Evolutionary conservation across 2,888 invertebrate genomes (phyloP), one percentile per base, ranked within the genome.

Genomic region (Agrochola circellaris): DNA sequence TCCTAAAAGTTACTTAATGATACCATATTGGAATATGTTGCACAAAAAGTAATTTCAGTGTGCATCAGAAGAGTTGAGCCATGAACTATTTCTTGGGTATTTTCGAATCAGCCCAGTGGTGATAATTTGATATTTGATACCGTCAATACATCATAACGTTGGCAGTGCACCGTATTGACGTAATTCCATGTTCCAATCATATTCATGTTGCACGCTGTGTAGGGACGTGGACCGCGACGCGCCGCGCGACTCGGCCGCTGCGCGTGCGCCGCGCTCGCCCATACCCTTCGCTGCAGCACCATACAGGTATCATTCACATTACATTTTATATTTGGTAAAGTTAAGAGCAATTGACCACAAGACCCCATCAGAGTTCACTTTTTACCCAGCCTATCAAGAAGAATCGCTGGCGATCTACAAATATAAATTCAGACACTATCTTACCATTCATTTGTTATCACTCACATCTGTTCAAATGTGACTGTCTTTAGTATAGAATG

Each of bases 161-260:
- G 81, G 75, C 84, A 75, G 72, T 66, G 73, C 75, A 80, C 69
- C 70, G 56, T 75, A 78, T 80, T 88, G 84, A 86, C 86, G 83
- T 64, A 48, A 69, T 58, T 86, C 72, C 87, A 78, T 75, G 66
- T 34, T 71, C 74, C 82, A 83, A 71, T 73, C 88, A 85, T 87
- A 78, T 76, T 85, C 88, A 89, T 81, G 45, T 68, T 71, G 86
- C 86, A 75, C 79, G 85, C 62, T 89, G 85, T 91, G 73, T 94
- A 96, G 96, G 95, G 96, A 96, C 90, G 94, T 93, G 90, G 95
- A 96, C 83, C 94, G 95, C 34, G 95, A 95, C 68, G 94, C 90
- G 73, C 93, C 93, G 58, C 85, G 86, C 15, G 81, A 89, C 48
- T 89, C 93, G 23, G 92, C 92, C 48, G 92, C 94, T 26, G 92